Base-by-base conservation (phyloP, 2,888 invertebrate genomes). In the Eristalis arbustorum region DNA sequence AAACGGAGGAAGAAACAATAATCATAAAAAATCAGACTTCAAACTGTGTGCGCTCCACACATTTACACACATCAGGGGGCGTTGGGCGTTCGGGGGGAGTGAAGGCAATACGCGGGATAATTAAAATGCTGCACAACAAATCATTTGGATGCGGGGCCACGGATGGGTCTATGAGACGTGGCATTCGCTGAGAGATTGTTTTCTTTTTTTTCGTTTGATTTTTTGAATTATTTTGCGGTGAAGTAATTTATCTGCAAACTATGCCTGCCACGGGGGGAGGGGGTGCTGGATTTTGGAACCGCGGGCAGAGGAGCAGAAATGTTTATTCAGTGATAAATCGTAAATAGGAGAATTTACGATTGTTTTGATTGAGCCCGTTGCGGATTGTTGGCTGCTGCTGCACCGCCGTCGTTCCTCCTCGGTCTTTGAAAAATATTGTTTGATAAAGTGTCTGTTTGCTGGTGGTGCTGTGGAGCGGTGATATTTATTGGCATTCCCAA, bases 321-420 rank as follows among this genome's bases (percentile, higher is more conserved):
- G 76, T 85, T 85, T 85, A 82, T 74, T 78, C 82, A 85, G 82
- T 85, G 85, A 85, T 85, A 85, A 85, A 85, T 85, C 66, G 85
- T 78, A 78, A 85, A 85, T 85, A 85, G 61, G 82, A 78, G 67
- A 85, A 85, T 82, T 82, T 82, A 85, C 82, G 85, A 85, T 85
- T 85, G 82, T 85, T 85, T 85, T 85, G 85, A 85, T 85, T 82
- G 85, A 85, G 82, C 82, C 49, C 82, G 82, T 85, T 85, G 82
- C 73, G 82, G 77, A 77, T 85, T 85, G 84, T 81, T 74, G 81
- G 59, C 61, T 64, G 42, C 14, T 42, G 42, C 13, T 49, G 18
- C 18, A 11, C 37, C 13, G 37, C 37, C 37, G 37, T 10, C 13
- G 37, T 13, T 34, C 49, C 5, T n/a, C 18, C 49, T 0, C 8